A percentile compares a stretch with the other conserved stretches of the same genome.
phyloP scores from a whole-genome alignment of 2,888 invertebrate species.

The Aphodius sticticus region DNA sequence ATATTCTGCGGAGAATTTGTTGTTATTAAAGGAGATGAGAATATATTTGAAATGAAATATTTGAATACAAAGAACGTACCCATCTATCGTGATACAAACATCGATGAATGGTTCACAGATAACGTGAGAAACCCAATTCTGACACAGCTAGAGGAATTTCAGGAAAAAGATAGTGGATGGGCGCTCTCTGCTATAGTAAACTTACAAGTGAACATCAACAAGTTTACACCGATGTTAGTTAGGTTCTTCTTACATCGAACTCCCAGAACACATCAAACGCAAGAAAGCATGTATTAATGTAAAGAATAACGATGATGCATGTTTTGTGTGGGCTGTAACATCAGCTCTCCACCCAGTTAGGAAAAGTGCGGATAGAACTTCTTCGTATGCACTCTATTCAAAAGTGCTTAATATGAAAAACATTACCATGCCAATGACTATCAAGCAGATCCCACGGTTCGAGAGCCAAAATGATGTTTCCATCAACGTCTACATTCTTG shows the following conservation, averaged over 20 bases:
- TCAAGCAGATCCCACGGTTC: constrained; percentile 37
- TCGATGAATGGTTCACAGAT: no score
- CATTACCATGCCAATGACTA: constrained; percentile 14
- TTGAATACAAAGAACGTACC: no score
- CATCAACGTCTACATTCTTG: no score
- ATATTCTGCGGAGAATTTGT: no score
- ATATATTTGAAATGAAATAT: no score
- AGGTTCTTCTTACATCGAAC: neutral
- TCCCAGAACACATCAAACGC: neutral
- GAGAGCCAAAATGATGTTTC: constrained; percentile 35
- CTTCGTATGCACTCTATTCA: neutral
- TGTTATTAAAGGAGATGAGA: no score
- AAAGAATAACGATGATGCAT: neutral
- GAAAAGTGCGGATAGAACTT: neutral
- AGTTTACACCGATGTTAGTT: neutral
- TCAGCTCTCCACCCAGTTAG: neutral
- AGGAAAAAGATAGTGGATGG: constrained; percentile 5
- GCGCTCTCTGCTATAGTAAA: neutral
- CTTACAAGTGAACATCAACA: neutral
- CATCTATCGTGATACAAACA: no score
- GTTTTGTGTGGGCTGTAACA: neutral
- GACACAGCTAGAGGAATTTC: constrained; percentile 4
- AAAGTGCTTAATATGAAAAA: constrained; percentile 9
- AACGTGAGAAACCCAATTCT: neutral
- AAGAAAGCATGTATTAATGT: no score